Base-by-base conservation (phyloP, 2,888 invertebrate species). In the Sisyra terminalis region DNA sequence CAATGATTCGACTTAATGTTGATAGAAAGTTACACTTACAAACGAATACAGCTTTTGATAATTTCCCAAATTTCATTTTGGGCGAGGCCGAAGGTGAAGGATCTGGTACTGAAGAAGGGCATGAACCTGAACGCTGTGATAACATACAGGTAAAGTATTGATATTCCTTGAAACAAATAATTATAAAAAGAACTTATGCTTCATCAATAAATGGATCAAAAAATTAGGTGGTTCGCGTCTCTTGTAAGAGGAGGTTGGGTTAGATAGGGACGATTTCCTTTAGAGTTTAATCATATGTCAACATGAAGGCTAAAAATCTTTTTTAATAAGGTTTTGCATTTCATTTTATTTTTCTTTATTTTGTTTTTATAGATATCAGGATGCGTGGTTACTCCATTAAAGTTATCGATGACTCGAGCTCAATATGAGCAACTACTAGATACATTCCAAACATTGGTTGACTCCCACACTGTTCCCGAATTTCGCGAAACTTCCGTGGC, bases 341-440 rank as follows among this genome's bases (percentile, higher is more conserved):
- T n/a, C n/a, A n/a, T n/a, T n/a, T n/a, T n/a, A n/a, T 5, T 24
- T 24, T 24, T 5, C 7, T 24, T 24, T 5, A 24, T 24, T 24
- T 24, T 24, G 30, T 14, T 62, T 61, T 66, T 73, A 40, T 62
- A 79, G 60, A 66, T 88, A 44, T 69, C 68, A 44, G 92, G 92
- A 17, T 73, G 73, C 49, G 81, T 93, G 11, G 79, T 89, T 31
- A 85, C 83, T 40, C 81, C 84, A 0, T 63, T 94, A 42, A 86
- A 88, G 61, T 75, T 94, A 29, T 86, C 87, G 1, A 65, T 94
- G 39, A 80, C 85, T 0, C 78, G 89, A 40, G 74, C 75, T 42
- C 92, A 93, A 58, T 94, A 92, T 60, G 86, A 89, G 57, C 93
- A 93, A 61, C 65, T 94, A 36, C 63, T 90, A 46, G 85, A 86